These are phyloP conservation scores for Petrocephalus schoutedeni DNA, from an alignment of 2,797 vertebrate species.

Conservation along the genomic window DNA sequence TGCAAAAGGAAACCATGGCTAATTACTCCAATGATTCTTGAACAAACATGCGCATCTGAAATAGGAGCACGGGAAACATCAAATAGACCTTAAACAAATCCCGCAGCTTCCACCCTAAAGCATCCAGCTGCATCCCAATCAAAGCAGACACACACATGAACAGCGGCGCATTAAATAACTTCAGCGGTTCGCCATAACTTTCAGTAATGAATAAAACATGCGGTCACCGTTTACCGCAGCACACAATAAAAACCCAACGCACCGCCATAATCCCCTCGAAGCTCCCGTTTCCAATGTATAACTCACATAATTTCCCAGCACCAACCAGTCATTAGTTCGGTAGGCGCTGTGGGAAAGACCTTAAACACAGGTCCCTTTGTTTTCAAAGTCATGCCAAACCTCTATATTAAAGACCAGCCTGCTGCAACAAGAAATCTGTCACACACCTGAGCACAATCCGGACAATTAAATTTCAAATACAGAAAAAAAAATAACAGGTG, in stretches of 20 bases:
- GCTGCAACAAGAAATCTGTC: conserved; percentile 35
- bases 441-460: conserved; percentile 33
- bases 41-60: not conserved
- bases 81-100: not conserved
- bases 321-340: conserved; percentile 42
- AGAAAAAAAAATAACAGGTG: conserved; percentile 24
- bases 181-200: conserved; percentile 40
- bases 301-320: conserved; percentile 35
- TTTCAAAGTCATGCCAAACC: conserved; percentile 38
- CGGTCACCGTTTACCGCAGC: conserved; percentile 44
- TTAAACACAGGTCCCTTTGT: conserved; percentile 40
- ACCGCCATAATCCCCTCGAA: conserved; percentile 42
- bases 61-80: not conserved
- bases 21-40: not conserved
- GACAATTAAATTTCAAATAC: conserved; percentile 28
- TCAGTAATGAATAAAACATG: conserved; percentile 53
- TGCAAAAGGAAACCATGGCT: not conserved
- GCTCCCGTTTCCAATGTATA: conserved; percentile 28
- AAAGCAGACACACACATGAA: not conserved
- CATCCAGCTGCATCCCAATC: not conserved
- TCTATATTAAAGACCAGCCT: conserved; percentile 38
- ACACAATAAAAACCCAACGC: conserved; percentile 40
- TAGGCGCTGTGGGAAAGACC: conserved; percentile 26
- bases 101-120: not conserved
- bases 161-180: conserved; percentile 43